Conservation (phyloP, 2,113 vertebrate species). For the Aleadryas rufinucha region DNA sequence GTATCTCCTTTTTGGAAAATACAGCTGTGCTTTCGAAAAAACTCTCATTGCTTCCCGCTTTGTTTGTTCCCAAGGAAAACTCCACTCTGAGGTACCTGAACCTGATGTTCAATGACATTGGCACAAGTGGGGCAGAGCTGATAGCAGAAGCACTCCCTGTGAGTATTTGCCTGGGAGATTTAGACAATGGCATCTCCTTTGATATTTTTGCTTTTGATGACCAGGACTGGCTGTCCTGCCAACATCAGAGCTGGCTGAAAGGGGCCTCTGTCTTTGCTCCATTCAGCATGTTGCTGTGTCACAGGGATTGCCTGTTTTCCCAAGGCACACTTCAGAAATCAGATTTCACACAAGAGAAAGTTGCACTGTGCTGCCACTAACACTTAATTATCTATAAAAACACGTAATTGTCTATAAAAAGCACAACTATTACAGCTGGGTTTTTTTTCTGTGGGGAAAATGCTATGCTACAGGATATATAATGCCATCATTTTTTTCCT, state of each 20-base stretch:
- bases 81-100: constrained; percentile 76
- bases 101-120: constrained; percentile 87
- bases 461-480: not conserved
- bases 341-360: not conserved
- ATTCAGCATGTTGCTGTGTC: not conserved
- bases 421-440: not conserved
- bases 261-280: not conserved
- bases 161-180: constrained; percentile 47
- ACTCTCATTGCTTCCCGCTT: not conserved
- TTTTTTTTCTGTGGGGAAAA: not conserved
- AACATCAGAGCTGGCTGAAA: constrained; percentile 24
- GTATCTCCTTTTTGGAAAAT: not conserved
- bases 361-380: not conserved
- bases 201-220: not conserved
- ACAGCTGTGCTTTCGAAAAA: not conserved
- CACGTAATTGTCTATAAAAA: not conserved
- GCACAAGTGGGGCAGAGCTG: constrained; percentile 75
- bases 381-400: not conserved
- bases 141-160: constrained; percentile 83
- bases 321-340: constrained; percentile 15
- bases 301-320: not conserved
- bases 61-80: constrained; percentile 66
- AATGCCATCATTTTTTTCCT: not conserved
- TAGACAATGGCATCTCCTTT: not conserved
- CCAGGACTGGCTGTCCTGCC: constrained; percentile 9